phyloP scores from a whole-genome alignment of 2,888 invertebrate genomes.

The Brachylomia viminalis region DNA sequence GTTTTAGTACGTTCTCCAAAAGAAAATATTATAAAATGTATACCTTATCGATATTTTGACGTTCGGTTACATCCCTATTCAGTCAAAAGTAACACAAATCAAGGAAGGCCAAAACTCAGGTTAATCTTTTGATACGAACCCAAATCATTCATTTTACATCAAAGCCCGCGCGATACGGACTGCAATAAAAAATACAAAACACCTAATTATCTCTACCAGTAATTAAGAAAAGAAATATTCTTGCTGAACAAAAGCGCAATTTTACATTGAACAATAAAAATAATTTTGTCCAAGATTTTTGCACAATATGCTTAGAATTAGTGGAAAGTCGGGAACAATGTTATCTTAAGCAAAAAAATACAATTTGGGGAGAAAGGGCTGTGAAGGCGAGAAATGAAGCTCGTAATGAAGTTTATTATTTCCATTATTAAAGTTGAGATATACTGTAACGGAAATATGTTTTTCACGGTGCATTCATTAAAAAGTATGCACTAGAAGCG shows the following conservation, averaged over 20 bases:
- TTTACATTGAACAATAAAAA: slow-evolving; percentile 60
- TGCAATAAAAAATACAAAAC: slow-evolving; percentile 49
- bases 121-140: slow-evolving; percentile 58
- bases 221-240: slow-evolving; percentile 51
- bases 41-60: slow-evolving; percentile 37
- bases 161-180: slow-evolving; percentile 27
- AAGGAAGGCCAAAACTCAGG: slow-evolving; percentile 27
- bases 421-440: slow-evolving; percentile 47
- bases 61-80: slow-evolving; percentile 22
- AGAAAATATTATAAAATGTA: neutral
- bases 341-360: slow-evolving; percentile 65
- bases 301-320: slow-evolving; percentile 64
- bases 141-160: slow-evolving; percentile 50
- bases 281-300: slow-evolving; percentile 61
- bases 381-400: slow-evolving; percentile 47
- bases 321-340: slow-evolving; percentile 59
- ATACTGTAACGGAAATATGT: slow-evolving; percentile 18
- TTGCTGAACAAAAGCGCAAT: slow-evolving; percentile 49
- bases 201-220: slow-evolving; percentile 41
- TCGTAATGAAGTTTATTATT: slow-evolving; percentile 60
- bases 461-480: slow-evolving; percentile 7
- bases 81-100: slow-evolving; percentile 41
- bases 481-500: neutral
- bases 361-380: slow-evolving; percentile 62
- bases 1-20: neutral